Evolutionary conservation across 2,888 invertebrate species (phyloP).

Genomic region (Pachymerium ferrugineum): DNA sequence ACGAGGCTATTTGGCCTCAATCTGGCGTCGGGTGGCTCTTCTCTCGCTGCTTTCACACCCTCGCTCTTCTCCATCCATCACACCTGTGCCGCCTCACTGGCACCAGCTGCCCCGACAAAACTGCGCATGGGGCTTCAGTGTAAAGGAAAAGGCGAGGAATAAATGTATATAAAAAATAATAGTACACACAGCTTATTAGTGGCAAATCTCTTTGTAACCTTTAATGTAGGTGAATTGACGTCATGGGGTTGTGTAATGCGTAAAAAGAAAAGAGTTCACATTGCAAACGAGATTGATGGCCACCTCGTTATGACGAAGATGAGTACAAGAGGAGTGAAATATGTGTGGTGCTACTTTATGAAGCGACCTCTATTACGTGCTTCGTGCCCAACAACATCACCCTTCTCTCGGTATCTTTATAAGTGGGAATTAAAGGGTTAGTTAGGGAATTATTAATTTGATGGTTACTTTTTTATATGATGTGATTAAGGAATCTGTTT

Average conservation of each 20-base stretch:
- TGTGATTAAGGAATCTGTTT: too few species aligned
- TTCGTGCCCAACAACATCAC: background rate
- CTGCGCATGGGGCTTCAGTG: background rate
- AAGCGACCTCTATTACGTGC: background rate
- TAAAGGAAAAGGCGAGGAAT: background rate
- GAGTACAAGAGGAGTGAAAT: background rate
- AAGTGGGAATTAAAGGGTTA: background rate
- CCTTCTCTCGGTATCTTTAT: background rate
- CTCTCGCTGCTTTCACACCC: slow-evolving; percentile 8
- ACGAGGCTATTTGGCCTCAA: slow-evolving; percentile 13
- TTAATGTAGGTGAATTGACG: background rate
- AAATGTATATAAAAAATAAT: background rate
- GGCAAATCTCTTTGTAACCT: background rate
- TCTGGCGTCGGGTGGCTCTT: background rate
- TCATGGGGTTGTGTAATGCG: background rate
- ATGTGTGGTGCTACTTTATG: background rate
- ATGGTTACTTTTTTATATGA: too few species aligned
- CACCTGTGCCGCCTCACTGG: slow-evolving; percentile 6
- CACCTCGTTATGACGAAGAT: background rate
- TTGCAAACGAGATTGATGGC: background rate
- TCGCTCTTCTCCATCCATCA: background rate
- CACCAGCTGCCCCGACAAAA: slow-evolving; percentile 4
- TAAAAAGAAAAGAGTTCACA: background rate
- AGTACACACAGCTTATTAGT: background rate
- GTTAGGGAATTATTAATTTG: background rate